A percentile compares a stretch with the other conserved stretches of the same genome.
Evolutionary conservation across 1,140 invertebrate genomes (phyloP).

Genomic region (Thrips palmi): DNA sequence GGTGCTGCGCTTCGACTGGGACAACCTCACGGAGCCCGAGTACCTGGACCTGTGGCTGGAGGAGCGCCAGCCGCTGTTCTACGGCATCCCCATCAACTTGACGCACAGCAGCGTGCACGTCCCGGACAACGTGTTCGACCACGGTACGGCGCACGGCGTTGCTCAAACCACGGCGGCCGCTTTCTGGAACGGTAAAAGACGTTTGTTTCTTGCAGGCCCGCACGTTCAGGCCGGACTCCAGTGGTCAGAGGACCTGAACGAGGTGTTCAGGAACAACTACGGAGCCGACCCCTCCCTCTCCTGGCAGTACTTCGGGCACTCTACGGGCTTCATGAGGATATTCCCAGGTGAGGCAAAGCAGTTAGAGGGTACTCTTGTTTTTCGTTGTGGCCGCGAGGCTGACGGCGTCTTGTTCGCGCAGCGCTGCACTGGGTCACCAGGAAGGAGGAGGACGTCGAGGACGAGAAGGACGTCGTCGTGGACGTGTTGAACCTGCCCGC

Average conservation of each 20-base stretch:
- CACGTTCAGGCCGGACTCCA: constrained; percentile 34
- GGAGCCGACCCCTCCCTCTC: constrained; percentile 71
- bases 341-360: constrained; percentile 54
- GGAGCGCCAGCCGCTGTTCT: constrained; percentile 64
- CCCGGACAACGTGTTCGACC: constrained; percentile 85
- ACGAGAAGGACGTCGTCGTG: neutral
- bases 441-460: constrained; percentile 18
- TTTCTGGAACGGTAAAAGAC: neutral
- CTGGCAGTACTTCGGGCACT: constrained; percentile 95
- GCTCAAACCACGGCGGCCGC: neutral
- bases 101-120: constrained; percentile 82
- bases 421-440: constrained; percentile 60
- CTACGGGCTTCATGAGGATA: constrained; percentile 85
- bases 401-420: constrained; percentile 4
- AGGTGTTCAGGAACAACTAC: constrained; percentile 75
- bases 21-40: constrained; percentile 30
- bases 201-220: constrained; percentile 21
- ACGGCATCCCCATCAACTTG: constrained; percentile 59
- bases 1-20: no score
- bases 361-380: neutral
- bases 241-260: constrained; percentile 72
- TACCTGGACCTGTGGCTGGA: constrained; percentile 42
- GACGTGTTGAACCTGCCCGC: no score
- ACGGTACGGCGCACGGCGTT: constrained; percentile 37
- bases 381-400: neutral